Evolutionary conservation across 2,797 vertebrate genomes (phyloP).

Genomic region (Podargus strigoides): DNA sequence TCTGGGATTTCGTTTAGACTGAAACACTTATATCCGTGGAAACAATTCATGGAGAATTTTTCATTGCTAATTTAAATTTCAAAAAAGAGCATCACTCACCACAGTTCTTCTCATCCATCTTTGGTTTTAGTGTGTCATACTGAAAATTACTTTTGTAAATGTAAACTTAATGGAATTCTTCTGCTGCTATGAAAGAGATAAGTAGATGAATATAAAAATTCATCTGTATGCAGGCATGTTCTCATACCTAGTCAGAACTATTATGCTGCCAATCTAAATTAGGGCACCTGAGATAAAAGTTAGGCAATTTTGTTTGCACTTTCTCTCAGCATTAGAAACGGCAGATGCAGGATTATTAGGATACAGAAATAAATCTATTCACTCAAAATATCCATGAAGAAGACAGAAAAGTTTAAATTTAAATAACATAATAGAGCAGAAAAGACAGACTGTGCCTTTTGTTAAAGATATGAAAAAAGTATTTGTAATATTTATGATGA

Average conservation of each 20-base stretch:
- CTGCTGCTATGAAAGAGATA: background rate
- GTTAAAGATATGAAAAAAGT: background rate
- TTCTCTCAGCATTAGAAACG: background rate
- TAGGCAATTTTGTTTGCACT: background rate
- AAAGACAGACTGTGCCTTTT: background rate
- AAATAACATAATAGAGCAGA: background rate
- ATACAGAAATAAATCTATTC: background rate
- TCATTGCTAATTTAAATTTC: background rate
- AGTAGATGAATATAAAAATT: background rate
- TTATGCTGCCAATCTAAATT: slow-evolving; percentile 7
- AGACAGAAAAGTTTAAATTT: background rate
- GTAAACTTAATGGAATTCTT: background rate
- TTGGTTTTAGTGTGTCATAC: background rate
- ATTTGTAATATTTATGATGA: background rate
- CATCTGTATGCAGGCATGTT: background rate
- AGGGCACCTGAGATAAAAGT: background rate
- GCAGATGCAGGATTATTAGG: background rate
- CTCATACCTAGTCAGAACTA: background rate
- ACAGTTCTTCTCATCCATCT: background rate
- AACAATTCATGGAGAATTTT: background rate
- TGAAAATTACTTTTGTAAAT: background rate
- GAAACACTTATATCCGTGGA: background rate
- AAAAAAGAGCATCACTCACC: background rate
- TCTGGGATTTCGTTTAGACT: background rate
- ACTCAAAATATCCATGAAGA: background rate